phyloP scores from a whole-genome alignment of 1,140 invertebrate species.

The Drosophila melanogaster region Release_6_plus_ISO1_MT NT_033777.3:24097001-24097500 shows the following conservation, averaged over 20 bases:
- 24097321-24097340: neutral
- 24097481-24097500: conserved; percentile 30
- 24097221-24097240: conserved; percentile 26
- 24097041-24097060: conserved; percentile 60
- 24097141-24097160: conserved; percentile 5
- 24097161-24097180: conserved; percentile 9
- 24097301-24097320: conserved; percentile 47
- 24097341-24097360: conserved; percentile 21
- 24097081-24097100: conserved; percentile 68
- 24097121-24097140: conserved; percentile 14
- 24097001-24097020: conserved; percentile 42
- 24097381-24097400: conserved; percentile 11
- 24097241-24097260: conserved; percentile 30
- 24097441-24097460: conserved; percentile 56
- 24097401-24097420: conserved; percentile 25
- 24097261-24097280: conserved; percentile 14
- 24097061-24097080: conserved; percentile 53
- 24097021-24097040: conserved; percentile 44
- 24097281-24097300: conserved; percentile 26
- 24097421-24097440: conserved; percentile 60
- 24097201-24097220: conserved; percentile 27
- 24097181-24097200: conserved; percentile 42
- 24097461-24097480: conserved; percentile 37
- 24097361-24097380: conserved; percentile 49
- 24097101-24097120: conserved; percentile 41